phyloP scores from a whole-genome alignment of 2,113 vertebrate species.

The Scomber scombrus region DNA sequence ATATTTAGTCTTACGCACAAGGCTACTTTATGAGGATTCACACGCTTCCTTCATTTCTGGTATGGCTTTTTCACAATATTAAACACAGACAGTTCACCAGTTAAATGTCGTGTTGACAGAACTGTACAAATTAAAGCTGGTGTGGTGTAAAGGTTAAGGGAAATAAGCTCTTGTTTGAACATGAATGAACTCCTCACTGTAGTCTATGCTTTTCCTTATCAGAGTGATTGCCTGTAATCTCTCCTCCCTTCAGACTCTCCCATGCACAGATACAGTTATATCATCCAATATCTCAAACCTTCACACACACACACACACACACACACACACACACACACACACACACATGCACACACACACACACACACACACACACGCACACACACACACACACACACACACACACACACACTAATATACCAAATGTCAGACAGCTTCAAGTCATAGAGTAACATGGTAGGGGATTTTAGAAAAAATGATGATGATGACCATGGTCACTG shows the following conservation, averaged over 20 bases:
- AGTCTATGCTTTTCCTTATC: conserved; percentile 7
- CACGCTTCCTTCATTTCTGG: too few relatives aligned
- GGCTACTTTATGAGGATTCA: too few relatives aligned
- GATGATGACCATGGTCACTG: conserved; percentile 35
- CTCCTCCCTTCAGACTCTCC: conserved; percentile 23
- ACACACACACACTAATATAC: conserved; percentile 46
- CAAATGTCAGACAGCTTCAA: conserved; percentile 68
- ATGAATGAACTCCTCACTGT: conserved; percentile 16
- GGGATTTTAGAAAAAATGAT: background rate
- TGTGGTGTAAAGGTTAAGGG: background rate
- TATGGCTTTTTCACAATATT: background rate
- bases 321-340: conserved; percentile 5
- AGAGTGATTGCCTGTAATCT: background rate
- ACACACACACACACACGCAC: conserved; percentile 39
- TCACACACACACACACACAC: conserved; percentile 16
- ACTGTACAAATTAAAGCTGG: conserved; percentile 1
- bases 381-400: background rate
- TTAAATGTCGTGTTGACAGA: background rate
- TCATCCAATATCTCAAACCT: conserved; percentile 28
- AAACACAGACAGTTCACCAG: background rate
- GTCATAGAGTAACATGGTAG: conserved; percentile 44
- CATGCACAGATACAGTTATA: conserved; percentile 43
- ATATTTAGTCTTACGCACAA: too few relatives aligned
- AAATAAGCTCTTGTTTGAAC: background rate
- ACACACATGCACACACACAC: background rate